Base-by-base conservation (phyloP, 2,888 invertebrate genomes). In the Drosophila paramelanica region DNA sequence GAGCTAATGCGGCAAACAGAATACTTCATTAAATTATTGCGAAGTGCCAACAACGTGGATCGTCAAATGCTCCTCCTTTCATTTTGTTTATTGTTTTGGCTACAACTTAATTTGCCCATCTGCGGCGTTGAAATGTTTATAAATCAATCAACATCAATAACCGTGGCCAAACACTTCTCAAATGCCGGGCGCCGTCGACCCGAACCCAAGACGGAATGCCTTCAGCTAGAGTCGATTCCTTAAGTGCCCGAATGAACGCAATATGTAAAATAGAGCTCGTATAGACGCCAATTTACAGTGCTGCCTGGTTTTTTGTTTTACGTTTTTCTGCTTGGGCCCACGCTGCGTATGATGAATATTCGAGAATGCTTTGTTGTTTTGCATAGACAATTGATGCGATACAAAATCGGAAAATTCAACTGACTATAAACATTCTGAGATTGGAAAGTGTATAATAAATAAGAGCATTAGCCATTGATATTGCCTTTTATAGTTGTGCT, bases 81-180 rank as follows among this genome's bases (percentile, higher is more conserved):
- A 86, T 86, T 88, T 80, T 88, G 80, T 84, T 88, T 88, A 85
- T 89, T 89, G 72, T 89, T 84, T 81, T 84, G 77, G 77, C 78
- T 72, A 78, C 76, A 79, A 88, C 79, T 83, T 85, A 79, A 89
- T 83, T 85, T 88, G 68, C 69, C 65, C 69, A 60, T 68, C 77
- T 67, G 62, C 27, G 51, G 67, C 67, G 66, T 38, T 57, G 71
- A 76, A 87, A 75, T 88, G 88, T 88, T 89, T 89, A 88, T 86
- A 89, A 89, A 88, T 89, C 89, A 89, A 88, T 89, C 89, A 88
- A 81, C 85, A 88, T 81, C 88, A 84, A 81, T 86, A 79, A 69
- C 51, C 42, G 68, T 65, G 38, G 25, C 50, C 49, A 73, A 84
- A 69, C 69, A 73, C 67, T 76, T 73, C 69, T 53, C 56, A 55